phyloP scores from a whole-genome alignment of 2,797 vertebrate genomes.

The Gymnothorax reevesii region DNA sequence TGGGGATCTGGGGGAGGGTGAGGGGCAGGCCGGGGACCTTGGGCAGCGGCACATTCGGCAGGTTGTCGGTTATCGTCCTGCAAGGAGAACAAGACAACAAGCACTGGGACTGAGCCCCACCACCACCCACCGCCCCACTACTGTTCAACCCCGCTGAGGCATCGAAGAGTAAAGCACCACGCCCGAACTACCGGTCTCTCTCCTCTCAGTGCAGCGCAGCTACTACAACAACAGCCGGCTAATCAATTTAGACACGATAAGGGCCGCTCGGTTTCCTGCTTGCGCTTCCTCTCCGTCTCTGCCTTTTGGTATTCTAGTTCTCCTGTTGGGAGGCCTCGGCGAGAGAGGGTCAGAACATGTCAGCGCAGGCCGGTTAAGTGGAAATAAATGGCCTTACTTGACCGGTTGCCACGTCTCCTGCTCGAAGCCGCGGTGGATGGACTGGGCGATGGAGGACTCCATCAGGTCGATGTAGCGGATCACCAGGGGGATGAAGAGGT shows the following conservation, averaged over 20 bases:
- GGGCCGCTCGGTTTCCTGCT: not conserved
- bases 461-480: conserved; percentile 97
- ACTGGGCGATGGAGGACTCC: conserved; percentile 97
- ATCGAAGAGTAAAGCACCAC: not conserved
- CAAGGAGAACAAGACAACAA: conserved; percentile 72
- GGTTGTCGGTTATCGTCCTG: conserved; percentile 96
- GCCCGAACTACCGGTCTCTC: not conserved
- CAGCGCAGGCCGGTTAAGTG: not conserved
- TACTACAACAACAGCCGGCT: conserved; percentile 9
- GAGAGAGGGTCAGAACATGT: conserved; percentile 9
- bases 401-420: conserved; percentile 97
- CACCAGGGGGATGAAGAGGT: conserved; percentile 89
- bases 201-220: not conserved
- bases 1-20: conserved; percentile 95
- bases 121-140: not conserved
- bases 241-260: conserved; percentile 17
- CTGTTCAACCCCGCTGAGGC: not conserved
- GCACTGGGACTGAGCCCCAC: conserved; percentile 20
- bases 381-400: conserved; percentile 78
- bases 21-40: conserved; percentile 94
- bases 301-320: not conserved
- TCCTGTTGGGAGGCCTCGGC: not conserved
- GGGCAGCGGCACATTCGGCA: conserved; percentile 92
- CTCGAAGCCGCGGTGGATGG: conserved; percentile 93
- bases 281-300: not conserved